Base-by-base conservation (phyloP, 1,140 invertebrate genomes). In the Aplysia californica region DNA sequence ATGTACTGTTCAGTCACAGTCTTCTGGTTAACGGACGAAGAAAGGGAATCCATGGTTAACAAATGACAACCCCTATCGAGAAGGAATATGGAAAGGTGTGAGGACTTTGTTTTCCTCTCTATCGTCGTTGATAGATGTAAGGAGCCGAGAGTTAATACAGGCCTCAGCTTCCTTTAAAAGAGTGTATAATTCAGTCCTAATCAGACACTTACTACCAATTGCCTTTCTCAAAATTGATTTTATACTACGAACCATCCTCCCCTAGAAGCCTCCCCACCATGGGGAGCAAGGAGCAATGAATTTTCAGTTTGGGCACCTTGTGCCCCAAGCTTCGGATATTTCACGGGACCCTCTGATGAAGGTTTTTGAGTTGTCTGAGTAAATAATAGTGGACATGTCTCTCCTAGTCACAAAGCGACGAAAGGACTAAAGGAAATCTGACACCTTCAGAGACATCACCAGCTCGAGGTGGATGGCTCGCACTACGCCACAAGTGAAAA, bases 251-350 rank as follows among this genome's bases (percentile, higher is more conserved):
- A 66, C 26, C 64, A 66, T 26, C 20, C 64, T 66, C 33, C 35
- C 64, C 64, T 33, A 66, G 23, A 23, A 66, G 64, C 64, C 64
- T 66, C 64, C 64, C 64, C 64, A 66, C 64, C 64, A 66, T 66
- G 64, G 64, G 10, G 64, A 23, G 4, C 26, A 21, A 35, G 64
- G 26, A 66, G 33, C 64, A 10, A 35, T 29, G 33, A 66, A 66
- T 35, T 35, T 29, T 20, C 64, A 66, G 4, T 66, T 35, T 23
- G 64, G 64, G 21, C 23, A 21, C 26, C 21, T 35, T 29, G 64
- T 29, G 21, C 64, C 26, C n/a, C n/a, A 35, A 35, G 3, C 21
- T n/a, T 26, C 20, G 5, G 35, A 31, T 35, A 66, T 4, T 33
- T 66, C 26, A 4, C 4, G 4, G n/a, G 10, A 21, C 2, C 23